Evolutionary conservation across 1,140 invertebrate species (phyloP), one percentile per base, ranked within the genome.

Genomic region (Notospermus geniculatus): DNA sequence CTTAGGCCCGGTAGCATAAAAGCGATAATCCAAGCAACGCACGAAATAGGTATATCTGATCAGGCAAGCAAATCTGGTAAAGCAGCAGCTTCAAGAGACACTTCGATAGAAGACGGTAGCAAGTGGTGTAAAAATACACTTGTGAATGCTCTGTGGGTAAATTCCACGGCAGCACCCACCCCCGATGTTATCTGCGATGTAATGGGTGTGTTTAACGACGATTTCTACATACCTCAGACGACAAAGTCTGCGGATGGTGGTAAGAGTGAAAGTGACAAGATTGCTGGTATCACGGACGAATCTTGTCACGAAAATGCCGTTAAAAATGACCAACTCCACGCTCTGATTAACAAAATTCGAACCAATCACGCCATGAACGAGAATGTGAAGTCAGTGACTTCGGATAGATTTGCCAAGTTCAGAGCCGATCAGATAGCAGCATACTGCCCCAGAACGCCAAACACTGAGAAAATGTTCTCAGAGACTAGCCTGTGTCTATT

Each of bases 181-280:
- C 46, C 46, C 9, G 46, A 50, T 50, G 46, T 50, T 50, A n/a
- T 50, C n/a, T 50, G 46, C 25, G n/a, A 50, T 27, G 46, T 50
- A 4, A 50, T 50, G 46, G 46, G 46, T 50, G 46, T 50, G 19
- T 50, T 50, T n/a, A 50, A 50, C 46, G 46, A 50, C n/a, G 46
- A 50, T n/a, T 50, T 50, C 46, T 50, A 50, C 46, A 50, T 5
- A 50, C 46, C 46, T 50, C n/a, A n/a, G n/a, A n/a, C n/a, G n/a
- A n/a, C n/a, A n/a, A n/a, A n/a, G n/a, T n/a, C n/a, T n/a, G n/a
- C n/a, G n/a, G n/a, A n/a, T n/a, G n/a, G n/a, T n/a, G n/a, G n/a
- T n/a, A n/a, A n/a, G n/a, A n/a, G n/a, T n/a, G n/a, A n/a, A n/a
- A n/a, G n/a, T n/a, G n/a, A n/a, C n/a, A n/a, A n/a, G n/a, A n/a